Evolutionary conservation across 2,113 vertebrate genomes (phyloP), one percentile per base, ranked within the genome.

Genomic region (Arothron firmamentum): DNA sequence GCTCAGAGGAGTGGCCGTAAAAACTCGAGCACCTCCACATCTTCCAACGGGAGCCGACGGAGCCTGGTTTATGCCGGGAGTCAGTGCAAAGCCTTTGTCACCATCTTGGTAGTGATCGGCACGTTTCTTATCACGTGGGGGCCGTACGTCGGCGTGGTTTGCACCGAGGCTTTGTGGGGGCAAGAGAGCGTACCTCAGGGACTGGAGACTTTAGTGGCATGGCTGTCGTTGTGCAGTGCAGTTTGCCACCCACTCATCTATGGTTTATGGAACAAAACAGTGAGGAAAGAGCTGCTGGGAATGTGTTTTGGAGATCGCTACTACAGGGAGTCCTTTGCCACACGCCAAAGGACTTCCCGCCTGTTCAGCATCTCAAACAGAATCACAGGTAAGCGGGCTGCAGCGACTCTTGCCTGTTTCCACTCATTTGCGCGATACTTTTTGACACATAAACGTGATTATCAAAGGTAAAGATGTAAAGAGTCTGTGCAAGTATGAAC

Each of bases 361-460:
- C 91, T 99, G 43, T 98, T 99, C 88, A 99, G 97, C 88, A 98
- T 99, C 83, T 98, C 96, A 60, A 98, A 95, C 70, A 91, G 97
- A 80, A 97, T 99, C 78, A 99, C 96, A 90, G 97, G 97, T 98
- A 78, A 80, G 78, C 5, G 15, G 45, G 45, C 16, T 5, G 45
- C 45, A n/a, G 45, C 13, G 43, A 17, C 16, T 17, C 43, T 45
- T 14, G 4, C 43, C 43, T 45, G 4, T 45, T 17, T 15, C 3
- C 7, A 23, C 21, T 23, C 21, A 23, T 23, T 23, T 23, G 21
- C 21, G 21, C 3, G 21, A 23, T 23, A 23, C 21, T 23, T 23
- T 2, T 23, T 2, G 21, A 23, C 21, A 23, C 21, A 23, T 23
- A 23, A 23, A 23, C 21, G 3, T 23, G 21, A 2, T 9, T 6